Evolutionary conservation across 1,140 invertebrate species (phyloP).

Genomic region (Euura lappo): DNA sequence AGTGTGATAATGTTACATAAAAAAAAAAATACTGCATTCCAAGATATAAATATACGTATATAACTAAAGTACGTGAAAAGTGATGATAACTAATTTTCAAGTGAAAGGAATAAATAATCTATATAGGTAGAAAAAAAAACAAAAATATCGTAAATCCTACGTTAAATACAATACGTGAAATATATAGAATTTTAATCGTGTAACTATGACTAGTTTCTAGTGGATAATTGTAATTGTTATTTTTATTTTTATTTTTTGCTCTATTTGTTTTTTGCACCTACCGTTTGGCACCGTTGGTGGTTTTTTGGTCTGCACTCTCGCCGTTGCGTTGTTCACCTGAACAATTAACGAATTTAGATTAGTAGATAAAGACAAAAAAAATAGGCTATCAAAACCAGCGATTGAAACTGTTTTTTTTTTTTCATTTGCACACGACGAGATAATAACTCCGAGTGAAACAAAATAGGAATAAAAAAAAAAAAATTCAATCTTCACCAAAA

Average conservation of each 20-base stretch:
- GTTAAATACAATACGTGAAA: no score
- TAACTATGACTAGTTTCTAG: no score
- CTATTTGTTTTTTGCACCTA: constrained; percentile 63
- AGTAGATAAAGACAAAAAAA: constrained; percentile 2
- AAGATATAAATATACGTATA: no score
- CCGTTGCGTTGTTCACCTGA: constrained; percentile 97
- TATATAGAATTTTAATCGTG: no score
- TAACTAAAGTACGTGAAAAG: no score
- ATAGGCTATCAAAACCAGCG: background rate
- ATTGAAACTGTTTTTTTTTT: no score
- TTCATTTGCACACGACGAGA: constrained; percentile 9
- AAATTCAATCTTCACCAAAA: background rate
- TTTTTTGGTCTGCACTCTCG: constrained; percentile 98
- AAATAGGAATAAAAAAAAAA: constrained; percentile 29
- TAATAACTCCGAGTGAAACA: constrained; percentile 11
- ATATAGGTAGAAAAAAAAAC: no score
- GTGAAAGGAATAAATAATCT: no score
- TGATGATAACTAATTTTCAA: no score
- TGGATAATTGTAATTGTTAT: background rate
- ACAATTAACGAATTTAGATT: constrained; percentile 24
- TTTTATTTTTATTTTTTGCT: background rate
- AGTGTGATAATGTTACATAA: no score
- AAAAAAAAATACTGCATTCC: no score
- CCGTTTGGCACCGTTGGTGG: constrained; percentile 91
- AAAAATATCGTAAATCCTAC: no score